Percentiles rank a stretch among this genome's conserved stretches.
These are phyloP conservation scores for Contarinia nasturtii DNA, from an alignment of 1,140 invertebrate species.

Conservation along the genomic window DNA sequence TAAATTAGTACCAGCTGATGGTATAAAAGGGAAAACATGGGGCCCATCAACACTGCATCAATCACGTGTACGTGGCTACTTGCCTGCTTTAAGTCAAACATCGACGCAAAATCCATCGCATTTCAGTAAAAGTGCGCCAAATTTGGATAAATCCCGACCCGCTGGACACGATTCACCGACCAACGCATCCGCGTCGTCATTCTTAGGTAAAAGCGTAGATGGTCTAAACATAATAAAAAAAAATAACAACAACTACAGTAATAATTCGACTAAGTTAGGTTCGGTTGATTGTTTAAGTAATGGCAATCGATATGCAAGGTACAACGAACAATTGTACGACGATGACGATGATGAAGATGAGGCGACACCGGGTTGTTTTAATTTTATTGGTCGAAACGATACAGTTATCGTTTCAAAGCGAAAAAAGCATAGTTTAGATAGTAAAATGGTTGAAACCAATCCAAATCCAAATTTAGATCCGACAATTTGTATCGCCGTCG, in stretches of 20 bases:
- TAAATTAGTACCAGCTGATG: conserved; percentile 64
- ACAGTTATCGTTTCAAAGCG: not conserved
- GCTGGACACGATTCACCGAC: conserved; percentile 13
- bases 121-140: conserved; percentile 46
- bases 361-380: conserved; percentile 1
- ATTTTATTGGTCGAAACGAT: conserved; percentile 1
- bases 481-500: too few species aligned
- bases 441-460: conserved; percentile 1
- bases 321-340: not conserved
- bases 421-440: conserved; percentile 5
- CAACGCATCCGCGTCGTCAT: not conserved
- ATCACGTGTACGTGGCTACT: conserved; percentile 55
- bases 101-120: conserved; percentile 20
- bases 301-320: not conserved
- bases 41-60: conserved; percentile 79
- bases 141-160: conserved; percentile 54
- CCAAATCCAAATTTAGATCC: not conserved
- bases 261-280: not conserved
- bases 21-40: conserved; percentile 94
- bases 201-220: conserved; percentile 5
- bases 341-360: conserved; percentile 3
- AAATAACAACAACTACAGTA: conserved; percentile 4
- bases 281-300: not conserved
- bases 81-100: conserved; percentile 21
- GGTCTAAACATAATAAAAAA: conserved; percentile 7